Base-by-base conservation (phyloP, 2,888 invertebrate genomes). In the Pachymerium ferrugineum region DNA sequence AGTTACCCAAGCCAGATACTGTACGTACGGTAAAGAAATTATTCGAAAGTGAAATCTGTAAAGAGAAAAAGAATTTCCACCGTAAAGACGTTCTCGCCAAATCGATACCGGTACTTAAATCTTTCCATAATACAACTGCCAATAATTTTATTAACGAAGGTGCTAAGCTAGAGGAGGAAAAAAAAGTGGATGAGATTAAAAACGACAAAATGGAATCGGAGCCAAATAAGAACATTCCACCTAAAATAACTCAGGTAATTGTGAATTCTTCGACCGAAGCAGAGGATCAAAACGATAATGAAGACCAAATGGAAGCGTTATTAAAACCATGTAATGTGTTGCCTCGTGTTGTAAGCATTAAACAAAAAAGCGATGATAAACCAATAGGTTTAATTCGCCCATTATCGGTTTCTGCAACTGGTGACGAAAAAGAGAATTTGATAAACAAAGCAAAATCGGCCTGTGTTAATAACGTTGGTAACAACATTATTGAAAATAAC, bases 1-100 rank as follows among this genome's bases (percentile, higher is more conserved):
- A 81, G 75, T 77, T 81, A 19, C 81, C 82, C 0, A 80, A 80
- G 73, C 80, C 81, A 8, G 81, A 81, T 74, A 82, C 80, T 31
- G 82, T 82, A 25, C 78, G 78, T 22, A 77, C 77, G 16, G 78
- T 78, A 28, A 77, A 80, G 70, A 77, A 76, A 71, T 77, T 80
- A 54, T 80, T 80, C 75, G 80, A 80, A 28, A 22, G 8, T 3
- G 29, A 70, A 14, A 14, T 22, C 2, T 22, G 67, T 28, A 67
- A n/a, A n/a, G 62, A 14, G 16, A 6, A 10, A 8, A 6, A 6
- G 8, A 54, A 54, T 16, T n/a, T 8, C 62, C 10, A 12, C 8
- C 10, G 8, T 16, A 19, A 14, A 8, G 19, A 14, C 16, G 19
- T 12, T 5, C 19, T n/a, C 12, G 22, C 35, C 38, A 38, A 33